Evolutionary conservation across 2,888 invertebrate genomes (phyloP), one percentile per base, ranked within the genome.

Genomic region (Therioaphis trifolii): DNA sequence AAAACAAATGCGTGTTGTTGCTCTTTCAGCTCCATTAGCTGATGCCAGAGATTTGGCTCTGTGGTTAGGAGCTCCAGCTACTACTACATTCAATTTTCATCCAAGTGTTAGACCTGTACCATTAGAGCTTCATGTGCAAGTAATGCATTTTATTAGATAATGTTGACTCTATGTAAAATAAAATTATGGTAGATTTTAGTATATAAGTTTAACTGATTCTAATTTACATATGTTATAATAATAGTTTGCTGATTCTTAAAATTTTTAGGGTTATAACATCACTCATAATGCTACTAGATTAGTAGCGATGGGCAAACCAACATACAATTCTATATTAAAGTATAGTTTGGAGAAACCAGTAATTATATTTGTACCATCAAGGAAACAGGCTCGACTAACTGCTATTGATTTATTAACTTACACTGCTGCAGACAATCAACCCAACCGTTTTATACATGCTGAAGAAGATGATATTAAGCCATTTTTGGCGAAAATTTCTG

Each of bases 61-160:
- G 88, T 99, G 99, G 99, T 90, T 99, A 66, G 98, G 98, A 27
- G 98, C 98, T 88, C 94, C 94, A 87, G 93, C 97, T 3, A 96
- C 96, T 87, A 93, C 95, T 40, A 96, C 97, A 2, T 99, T 99
- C 90, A 99, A 99, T 91, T 99, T 99, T 90, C 98, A 99, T 88
- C 99, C 99, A 0, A 97, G 96, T 88, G 98, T 99, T 3, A 91
- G 99, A 1, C 99, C 99, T 0, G 91, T 98, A 58, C 98, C 98
- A 0, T 89, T 99, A 27, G 98, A 99, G 88, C 90, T 99, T 69
- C 98, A 99, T 88, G 97, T 99, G 84, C 96, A 92, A 86, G 87
- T 87, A 58, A 72, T 74, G 61, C 0, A n/a, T 35, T 21, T 21
- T 52, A 12, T 63, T 49, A 35, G 15, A 77, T 77, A 5, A 35